Evolutionary conservation across 2,113 vertebrate genomes (phyloP), one percentile per base, ranked within the genome.

Genomic region (Tetrax tetrax): DNA sequence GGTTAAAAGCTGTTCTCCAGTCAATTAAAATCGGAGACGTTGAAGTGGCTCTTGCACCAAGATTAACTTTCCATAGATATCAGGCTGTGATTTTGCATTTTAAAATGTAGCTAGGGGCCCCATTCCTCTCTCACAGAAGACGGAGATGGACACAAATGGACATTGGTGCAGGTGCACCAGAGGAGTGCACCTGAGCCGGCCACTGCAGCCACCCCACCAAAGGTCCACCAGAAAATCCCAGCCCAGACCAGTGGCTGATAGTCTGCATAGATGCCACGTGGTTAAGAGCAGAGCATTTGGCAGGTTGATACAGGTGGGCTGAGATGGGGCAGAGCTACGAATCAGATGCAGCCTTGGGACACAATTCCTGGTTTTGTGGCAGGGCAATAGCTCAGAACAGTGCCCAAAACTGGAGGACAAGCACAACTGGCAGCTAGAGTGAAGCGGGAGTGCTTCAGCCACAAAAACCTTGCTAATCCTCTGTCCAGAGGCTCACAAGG

Each of bases 1-100:
- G 57, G 64, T 93, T 95, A 90, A 94, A 97, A 93, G 84, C 83
- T 87, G 47, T 77, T 96, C 79, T 90, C n/a, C 84, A 90, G 54
- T 69, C 56, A 94, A 77, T 93, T 95, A 93, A 96, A 95, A 87
- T 60, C 41, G 9, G 71, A 93, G 25, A 57, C 87, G 69, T 66
- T 79, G 28, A 92, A 86, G 71, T 7, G 25, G 50, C 80, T 72
- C 59, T 61, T 74, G 79, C 54, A 54, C 0, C 1, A 48, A 48
- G 27, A 19, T n/a, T 65, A 48, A 35, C 48, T 91, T 91, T 20
- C 71, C 20, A 23, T 15, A 24, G 66, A 69, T 31, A 5, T 51
- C 66, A 80, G 75, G 37, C 45, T 9, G 19, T 53, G 19, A 50
- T 14, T 79, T 85, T 76, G 50, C 28, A 47, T 83, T 86, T 90